Base-by-base conservation (phyloP, 2,888 invertebrate species). In the Liopterus haemorrhoidalis region DNA sequence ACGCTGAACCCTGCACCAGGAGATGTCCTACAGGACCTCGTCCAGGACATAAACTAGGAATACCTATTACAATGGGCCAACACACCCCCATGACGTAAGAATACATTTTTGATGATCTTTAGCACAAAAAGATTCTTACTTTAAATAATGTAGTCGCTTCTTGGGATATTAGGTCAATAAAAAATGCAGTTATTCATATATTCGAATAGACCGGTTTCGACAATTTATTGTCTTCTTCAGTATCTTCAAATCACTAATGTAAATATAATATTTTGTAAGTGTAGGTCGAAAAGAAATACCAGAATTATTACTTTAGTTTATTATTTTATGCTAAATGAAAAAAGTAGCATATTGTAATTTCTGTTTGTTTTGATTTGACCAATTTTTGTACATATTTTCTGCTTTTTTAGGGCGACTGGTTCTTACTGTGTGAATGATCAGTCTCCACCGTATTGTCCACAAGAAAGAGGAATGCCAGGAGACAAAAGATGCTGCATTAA, bases 391-490 rank as follows among this genome's bases (percentile, higher is more conserved):
- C n/a, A n/a, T n/a, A n/a, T n/a, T n/a, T n/a, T n/a, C 9, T 43
- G 18, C 41, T 11, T 40, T 64, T 61, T 39, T 59, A 81, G 81
- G 2, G 78, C 81, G 3, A 70, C 74, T 14, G 85, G 85, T 2
- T 82, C 83, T 0, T 85, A 80, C 60, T 85, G 85, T 58, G 62
- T 81, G 5, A 76, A 78, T 47, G 76, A 78, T 52, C 70, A 70
- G 50, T 66, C 73, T 32, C 75, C 82, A 1, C 86, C 86, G 0
- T 87, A 81, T 67, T 87, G 86, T 59, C 83, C 85, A 1, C 67
- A 67, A 18, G 69, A 63, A 27, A 55, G 59, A 12, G 69, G 70
- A 22, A 73, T 66, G 4, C 62, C 69, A 3, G 79, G 85, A 11
- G 85, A 85, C 64, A 64, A 71, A 16, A 74, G 84, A 49, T 86